Evolutionary conservation across 2,113 vertebrate species (phyloP).

Genomic region (Eleginops maclovinus): DNA sequence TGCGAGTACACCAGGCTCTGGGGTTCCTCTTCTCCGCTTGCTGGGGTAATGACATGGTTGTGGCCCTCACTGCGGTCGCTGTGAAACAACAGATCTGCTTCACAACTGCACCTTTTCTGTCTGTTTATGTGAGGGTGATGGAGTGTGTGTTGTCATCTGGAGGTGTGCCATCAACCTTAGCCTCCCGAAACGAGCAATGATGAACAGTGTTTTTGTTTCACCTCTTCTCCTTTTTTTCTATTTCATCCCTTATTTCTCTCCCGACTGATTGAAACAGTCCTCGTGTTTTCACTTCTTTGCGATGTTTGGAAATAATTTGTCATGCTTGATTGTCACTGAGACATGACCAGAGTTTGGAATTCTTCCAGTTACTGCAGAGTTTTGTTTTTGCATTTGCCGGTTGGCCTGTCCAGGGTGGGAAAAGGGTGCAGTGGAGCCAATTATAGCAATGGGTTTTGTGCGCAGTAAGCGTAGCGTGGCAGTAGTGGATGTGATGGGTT

Average conservation of each 20-base stretch:
- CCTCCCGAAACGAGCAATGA: constrained; percentile 2
- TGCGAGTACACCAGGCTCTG: constrained; percentile 16
- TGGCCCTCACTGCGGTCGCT: constrained; percentile 31
- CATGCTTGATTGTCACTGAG: constrained; percentile 46
- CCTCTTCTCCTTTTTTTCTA: constrained; percentile 13
- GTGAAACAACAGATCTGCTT: constrained; percentile 55
- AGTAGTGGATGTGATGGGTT: constrained; percentile 70
- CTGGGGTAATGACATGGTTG: constrained; percentile 68
- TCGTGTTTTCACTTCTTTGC: constrained; percentile 43
- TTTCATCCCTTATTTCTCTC: constrained; percentile 16
- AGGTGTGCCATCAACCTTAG: constrained; percentile 38
- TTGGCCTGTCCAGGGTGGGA: constrained; percentile 55
- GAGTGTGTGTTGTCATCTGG: constrained; percentile 46
- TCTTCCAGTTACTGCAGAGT: constrained; percentile 51
- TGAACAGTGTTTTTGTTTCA: constrained; percentile 35
- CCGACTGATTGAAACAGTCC: constrained; percentile 30
- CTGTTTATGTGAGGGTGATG: constrained; percentile 47
- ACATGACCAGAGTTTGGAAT: constrained; percentile 41
- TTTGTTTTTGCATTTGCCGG: constrained; percentile 58
- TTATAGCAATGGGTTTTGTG: constrained; percentile 75
- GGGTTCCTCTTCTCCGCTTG: constrained; percentile 42
- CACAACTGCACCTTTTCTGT: constrained; percentile 50
- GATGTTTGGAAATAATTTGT: constrained; percentile 58
- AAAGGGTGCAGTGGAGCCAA: constrained; percentile 77
- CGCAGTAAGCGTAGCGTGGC: constrained; percentile 64